Evolutionary conservation across 2,797 vertebrate species (phyloP), one percentile per base, ranked within the genome.

Genomic region (Tachyglossus aculeatus): DNA sequence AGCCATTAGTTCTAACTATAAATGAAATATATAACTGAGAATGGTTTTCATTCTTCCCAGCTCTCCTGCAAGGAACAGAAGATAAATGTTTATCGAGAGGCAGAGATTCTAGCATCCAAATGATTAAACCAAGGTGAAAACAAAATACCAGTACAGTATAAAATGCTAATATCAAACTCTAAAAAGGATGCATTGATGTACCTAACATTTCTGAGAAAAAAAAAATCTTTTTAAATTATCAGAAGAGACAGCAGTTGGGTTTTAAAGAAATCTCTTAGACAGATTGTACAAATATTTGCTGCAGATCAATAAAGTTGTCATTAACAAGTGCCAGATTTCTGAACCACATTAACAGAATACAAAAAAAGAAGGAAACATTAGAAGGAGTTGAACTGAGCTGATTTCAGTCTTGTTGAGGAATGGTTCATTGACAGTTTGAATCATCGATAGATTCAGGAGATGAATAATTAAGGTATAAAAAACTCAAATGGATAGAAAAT

Each of bases 371-470:
- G 29, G 24, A 43, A 55, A 50, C 63, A 22, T 2, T 51, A 31
- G 16, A 2, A 29, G 9, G 21, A 4, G 5, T 57, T 31, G 38
- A 62, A 39, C 4, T 34, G n/a, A 40, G 21, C 32, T 56, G 7
- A 63, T 1, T 1, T 27, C 33, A 1, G 2, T 4, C 3, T 27
- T 16, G 15, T 25, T n/a, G 53, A 39, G 34, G 24, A 56, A 16
- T 22, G 16, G 15, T 44, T 58, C 52, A 6, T 10, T 40, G 48
- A 57, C 19, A 40, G 37, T 41, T 16, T 50, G 37, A 29, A 56
- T 13, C 29, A 45, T 12, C 16, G 16, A 24, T n/a, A 66, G 22
- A 57, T 67, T 74, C 69, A 54, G 43, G 48, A 74, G 68, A 45
- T 29, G 44, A 9, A 19, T 29, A 32, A 48, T 4, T 54, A 44